Evolutionary conservation across 1,140 invertebrate species (phyloP).

Genomic region (Drosophila suzukii): DNA sequence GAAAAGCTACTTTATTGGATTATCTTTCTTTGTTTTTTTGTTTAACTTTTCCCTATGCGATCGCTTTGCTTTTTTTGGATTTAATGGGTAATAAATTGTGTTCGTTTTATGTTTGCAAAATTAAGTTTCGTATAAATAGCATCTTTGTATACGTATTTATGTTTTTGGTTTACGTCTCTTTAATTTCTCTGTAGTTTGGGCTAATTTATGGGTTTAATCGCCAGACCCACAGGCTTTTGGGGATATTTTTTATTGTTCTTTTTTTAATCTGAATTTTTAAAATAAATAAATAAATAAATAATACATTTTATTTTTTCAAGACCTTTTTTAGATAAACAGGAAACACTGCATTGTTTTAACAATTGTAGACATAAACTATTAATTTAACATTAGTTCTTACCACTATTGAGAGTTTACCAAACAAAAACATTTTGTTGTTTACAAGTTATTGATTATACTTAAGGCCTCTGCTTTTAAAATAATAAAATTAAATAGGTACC

Average conservation of each 20-base stretch:
- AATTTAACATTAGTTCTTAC: too few relatives aligned
- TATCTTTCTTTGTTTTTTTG: conserved; percentile 22
- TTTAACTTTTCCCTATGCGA: conserved; percentile 11
- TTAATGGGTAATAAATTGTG: conserved; percentile 62
- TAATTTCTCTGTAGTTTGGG: conserved; percentile 17
- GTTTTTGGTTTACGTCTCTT: conserved; percentile 15
- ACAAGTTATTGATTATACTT: background rate
- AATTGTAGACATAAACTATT: too few relatives aligned
- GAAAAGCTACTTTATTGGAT: conserved; percentile 25
- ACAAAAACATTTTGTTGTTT: background rate
- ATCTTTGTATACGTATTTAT: conserved; percentile 15
- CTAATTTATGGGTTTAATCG: conserved; percentile 23
- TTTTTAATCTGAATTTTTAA: too few relatives aligned
- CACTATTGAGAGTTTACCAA: background rate
- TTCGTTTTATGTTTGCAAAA: conserved; percentile 40
- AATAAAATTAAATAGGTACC: background rate
- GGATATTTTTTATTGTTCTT: conserved; percentile 1
- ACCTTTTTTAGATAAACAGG: too few relatives aligned
- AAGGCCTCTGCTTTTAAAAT: background rate
- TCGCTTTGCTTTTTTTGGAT: conserved; percentile 28
- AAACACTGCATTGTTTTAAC: too few relatives aligned
- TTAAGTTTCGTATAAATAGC: conserved; percentile 52
- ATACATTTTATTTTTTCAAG: too few relatives aligned
- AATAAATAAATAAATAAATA: too few relatives aligned
- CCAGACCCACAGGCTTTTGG: conserved; percentile 26